Evolutionary conservation across 2,797 vertebrate genomes (phyloP).

Genomic region (Orientallactaga sibirica): DNA sequence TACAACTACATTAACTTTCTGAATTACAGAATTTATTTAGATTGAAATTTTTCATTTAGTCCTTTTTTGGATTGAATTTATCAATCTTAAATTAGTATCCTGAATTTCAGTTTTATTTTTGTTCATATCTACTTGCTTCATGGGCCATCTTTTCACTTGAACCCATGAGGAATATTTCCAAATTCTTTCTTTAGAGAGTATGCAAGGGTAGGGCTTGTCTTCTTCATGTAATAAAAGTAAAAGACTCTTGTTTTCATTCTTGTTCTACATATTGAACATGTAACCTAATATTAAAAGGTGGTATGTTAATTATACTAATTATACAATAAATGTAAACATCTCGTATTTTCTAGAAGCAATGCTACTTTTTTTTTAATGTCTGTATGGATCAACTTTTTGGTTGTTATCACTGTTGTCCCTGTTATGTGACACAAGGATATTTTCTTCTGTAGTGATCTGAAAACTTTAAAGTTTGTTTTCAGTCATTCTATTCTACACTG

Average conservation of each 20-base stretch:
- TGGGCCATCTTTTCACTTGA: not conserved
- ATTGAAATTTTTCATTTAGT: not conserved
- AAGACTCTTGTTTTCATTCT: not conserved
- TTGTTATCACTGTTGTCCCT: not conserved
- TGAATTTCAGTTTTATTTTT: conserved; percentile 25
- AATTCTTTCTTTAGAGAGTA: not conserved
- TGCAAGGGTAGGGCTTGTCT: too few relatives aligned
- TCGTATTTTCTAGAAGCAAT: conserved; percentile 8
- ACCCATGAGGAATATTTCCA: not conserved
- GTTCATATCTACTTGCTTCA: not conserved
- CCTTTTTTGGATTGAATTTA: not conserved
- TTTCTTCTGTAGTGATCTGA: not conserved
- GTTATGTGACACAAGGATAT: not conserved
- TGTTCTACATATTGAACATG: not conserved
- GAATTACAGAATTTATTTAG: not conserved
- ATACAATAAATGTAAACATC: not conserved
- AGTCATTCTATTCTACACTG: not conserved
- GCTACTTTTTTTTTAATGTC: not conserved
- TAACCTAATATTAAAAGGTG: not conserved
- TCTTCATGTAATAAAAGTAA: not conserved
- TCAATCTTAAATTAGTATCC: not conserved
- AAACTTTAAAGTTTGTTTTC: conserved; percentile 11
- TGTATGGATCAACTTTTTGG: not conserved
- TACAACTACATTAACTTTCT: not conserved
- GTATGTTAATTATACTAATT: not conserved